Base-by-base conservation (phyloP, 2,113 vertebrate species). In the Pipa parva region DNA sequence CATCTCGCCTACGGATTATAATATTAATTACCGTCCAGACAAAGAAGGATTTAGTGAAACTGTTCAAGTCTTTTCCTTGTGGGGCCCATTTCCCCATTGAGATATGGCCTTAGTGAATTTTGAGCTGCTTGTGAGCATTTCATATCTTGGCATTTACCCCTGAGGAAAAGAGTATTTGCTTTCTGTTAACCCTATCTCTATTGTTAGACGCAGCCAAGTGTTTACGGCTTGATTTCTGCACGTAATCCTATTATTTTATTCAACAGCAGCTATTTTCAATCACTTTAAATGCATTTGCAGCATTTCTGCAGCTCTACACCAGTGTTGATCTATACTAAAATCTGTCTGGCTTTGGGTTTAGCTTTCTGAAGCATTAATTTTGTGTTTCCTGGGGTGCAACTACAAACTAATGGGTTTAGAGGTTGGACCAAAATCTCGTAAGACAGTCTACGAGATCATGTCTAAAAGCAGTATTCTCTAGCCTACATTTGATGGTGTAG, bases 21-120 rank as follows among this genome's bases (percentile, higher is more conserved):
- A 74, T 81, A 59, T 76, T 78, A 78, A 81, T 79, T 80, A 76
- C 63, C 59, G 63, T 70, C 60, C 63, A 46, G 73, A 71, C 73
- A 73, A 69, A 49, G 72, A 63, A 64, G 68, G 72, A 72, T 67
- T 77, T 72, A 66, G 73, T 36, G 62, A 71, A 54, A 72, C 65
- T 71, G 67, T 64, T 52, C 33, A 20, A 52, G 65, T 58, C 65
- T 20, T 67, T 59, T 57, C 39, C 42, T 54, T 54, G 22, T 24
- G 18, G 46, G 46, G 46, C 18, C 46, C 21, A 1, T 8, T n/a
- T 42, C n/a, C 31, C 31, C 31, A 7, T 6, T 12, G 6, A 33
- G 31, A 33, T 33, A 12, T 6, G 31, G 31, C 46, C 46, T 22
- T 21, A 1, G 20, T 24, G 46, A 49, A 20, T 22, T 21, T 11